Base-by-base conservation (phyloP, 2,888 invertebrate genomes). In the Sphecodes monilicornis region DNA sequence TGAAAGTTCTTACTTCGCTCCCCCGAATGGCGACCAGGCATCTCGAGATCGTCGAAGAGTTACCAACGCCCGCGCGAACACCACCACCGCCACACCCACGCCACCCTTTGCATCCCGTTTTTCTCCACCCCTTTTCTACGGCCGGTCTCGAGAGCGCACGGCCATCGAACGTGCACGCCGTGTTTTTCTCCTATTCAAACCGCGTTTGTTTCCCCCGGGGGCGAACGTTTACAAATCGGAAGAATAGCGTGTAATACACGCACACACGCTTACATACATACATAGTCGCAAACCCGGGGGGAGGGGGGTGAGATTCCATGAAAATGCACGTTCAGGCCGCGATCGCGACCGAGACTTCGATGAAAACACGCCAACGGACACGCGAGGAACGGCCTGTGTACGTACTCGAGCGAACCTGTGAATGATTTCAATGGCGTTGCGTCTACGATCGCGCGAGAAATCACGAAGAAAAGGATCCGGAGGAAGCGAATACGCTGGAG, bases 1-100 rank as follows among this genome's bases (percentile, higher is more conserved):
- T 87, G 84, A 90, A 89, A 86, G 90, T 90, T 90, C 91, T 90
- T 90, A 91, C 90, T 88, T 89, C 89, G 88, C 72, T 89, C 85
- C 85, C 85, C 46, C 72, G 81, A 80, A 85, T 81, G 82, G 68
- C 86, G 78, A 76, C 78, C 84, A 69, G 70, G 69, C 81, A 78
- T 86, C 80, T 82, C 78, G 86, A 76, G 82, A 75, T 66, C 81
- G 76, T 78, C 84, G 70, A 83, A 85, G 76, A 74, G 74, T 84
- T 80, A 81, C 80, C 84, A 13, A 18, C 26, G 50, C 18, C 39
- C 64, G 16, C 60, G 60, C 22, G 64, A 8, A 66, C 66, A 66
- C 70, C 54, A 43, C 68, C n/a, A 11, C 39, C 26, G 41, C n/a
- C 26, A 46, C 22, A 13, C 6, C 43, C 43, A 1, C 43, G 43